Evolutionary conservation across 2,888 invertebrate genomes (phyloP).

Genomic region (Hirtodrosophila cameraria): DNA sequence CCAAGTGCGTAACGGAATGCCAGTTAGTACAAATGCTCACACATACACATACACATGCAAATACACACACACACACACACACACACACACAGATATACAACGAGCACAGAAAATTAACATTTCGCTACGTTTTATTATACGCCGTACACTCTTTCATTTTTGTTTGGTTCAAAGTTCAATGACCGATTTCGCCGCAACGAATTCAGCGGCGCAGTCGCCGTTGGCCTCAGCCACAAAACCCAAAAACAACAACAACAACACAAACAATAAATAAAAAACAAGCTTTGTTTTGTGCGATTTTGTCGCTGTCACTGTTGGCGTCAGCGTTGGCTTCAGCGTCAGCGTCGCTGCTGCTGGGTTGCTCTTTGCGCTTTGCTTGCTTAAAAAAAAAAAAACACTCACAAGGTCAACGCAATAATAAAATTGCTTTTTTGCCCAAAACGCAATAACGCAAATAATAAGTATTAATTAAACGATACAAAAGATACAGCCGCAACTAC

Average conservation of each 20-base stretch:
- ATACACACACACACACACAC: slow-evolving; percentile 3
- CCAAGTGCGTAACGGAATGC: slow-evolving; percentile 67
- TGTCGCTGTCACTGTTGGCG: neutral
- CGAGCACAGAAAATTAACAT: slow-evolving; percentile 35
- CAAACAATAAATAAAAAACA: slow-evolving; percentile 3
- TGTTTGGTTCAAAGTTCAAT: slow-evolving; percentile 76
- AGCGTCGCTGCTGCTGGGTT: neutral
- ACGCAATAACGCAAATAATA: slow-evolving; percentile 50
- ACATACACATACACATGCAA: slow-evolving; percentile 1
- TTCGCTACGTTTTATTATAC: slow-evolving; percentile 38
- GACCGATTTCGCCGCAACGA: slow-evolving; percentile 74
- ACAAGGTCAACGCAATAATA: slow-evolving; percentile 57
- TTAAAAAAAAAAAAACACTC: too few relatives aligned
- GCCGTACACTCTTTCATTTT: slow-evolving; percentile 23
- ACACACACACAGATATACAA: slow-evolving; percentile 5
- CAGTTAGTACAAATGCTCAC: slow-evolving; percentile 18
- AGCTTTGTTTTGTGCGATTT: slow-evolving; percentile 35
- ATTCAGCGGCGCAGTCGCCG: slow-evolving; percentile 56
- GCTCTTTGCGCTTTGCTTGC: slow-evolving; percentile 11
- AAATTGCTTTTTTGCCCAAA: slow-evolving; percentile 33
- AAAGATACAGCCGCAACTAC: slow-evolving; percentile 16
- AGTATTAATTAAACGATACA: slow-evolving; percentile 43
- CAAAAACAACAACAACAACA: neutral
- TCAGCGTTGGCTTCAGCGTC: neutral
- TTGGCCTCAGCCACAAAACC: slow-evolving; percentile 18